Conservation (phyloP, 2,797 vertebrate species). For the Pelodytes ibericus region DNA sequence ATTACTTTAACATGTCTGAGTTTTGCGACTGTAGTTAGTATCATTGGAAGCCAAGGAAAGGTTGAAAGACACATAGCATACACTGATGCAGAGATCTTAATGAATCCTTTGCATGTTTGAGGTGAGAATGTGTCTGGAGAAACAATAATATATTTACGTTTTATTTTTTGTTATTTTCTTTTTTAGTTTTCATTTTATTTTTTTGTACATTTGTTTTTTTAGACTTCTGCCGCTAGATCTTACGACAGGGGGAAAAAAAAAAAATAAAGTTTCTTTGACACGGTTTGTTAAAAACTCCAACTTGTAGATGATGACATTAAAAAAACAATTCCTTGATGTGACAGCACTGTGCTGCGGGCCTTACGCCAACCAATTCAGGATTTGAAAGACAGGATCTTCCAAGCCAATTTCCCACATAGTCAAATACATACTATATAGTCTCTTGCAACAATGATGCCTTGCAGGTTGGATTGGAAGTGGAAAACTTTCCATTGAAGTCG, state of each 20-base stretch:
- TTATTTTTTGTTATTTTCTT: no score
- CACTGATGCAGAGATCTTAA: slow-evolving; percentile 34
- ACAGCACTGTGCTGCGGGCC: slow-evolving; percentile 68
- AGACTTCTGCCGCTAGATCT: slow-evolving; percentile 29
- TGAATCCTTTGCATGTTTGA: slow-evolving; percentile 16
- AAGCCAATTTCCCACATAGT: slow-evolving; percentile 67
- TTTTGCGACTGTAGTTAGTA: slow-evolving; percentile 17
- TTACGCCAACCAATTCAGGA: slow-evolving; percentile 59
- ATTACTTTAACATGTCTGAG: slow-evolving; percentile 3
- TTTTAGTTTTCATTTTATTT: background rate
- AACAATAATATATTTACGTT: slow-evolving; percentile 41
- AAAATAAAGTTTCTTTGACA: slow-evolving; percentile 54
- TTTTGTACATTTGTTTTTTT: slow-evolving; percentile 31
- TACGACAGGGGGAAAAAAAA: slow-evolving; percentile 26
- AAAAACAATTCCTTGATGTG: slow-evolving; percentile 65
- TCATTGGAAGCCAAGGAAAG: slow-evolving; percentile 1
- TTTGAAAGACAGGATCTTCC: slow-evolving; percentile 69
- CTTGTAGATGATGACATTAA: slow-evolving; percentile 60
- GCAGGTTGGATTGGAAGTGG: slow-evolving; percentile 66
- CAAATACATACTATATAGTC: slow-evolving; percentile 71
- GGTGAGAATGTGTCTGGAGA: slow-evolving; percentile 23
- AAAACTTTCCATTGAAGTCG: slow-evolving; percentile 70
- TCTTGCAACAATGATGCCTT: slow-evolving; percentile 68
- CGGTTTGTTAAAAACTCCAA: slow-evolving; percentile 62
- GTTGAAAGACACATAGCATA: background rate